A percentile compares a stretch with the other conserved stretches of the same genome.
Evolutionary conservation across 2,888 invertebrate species (phyloP).

Genomic region (Priocnemis perturbator): DNA sequence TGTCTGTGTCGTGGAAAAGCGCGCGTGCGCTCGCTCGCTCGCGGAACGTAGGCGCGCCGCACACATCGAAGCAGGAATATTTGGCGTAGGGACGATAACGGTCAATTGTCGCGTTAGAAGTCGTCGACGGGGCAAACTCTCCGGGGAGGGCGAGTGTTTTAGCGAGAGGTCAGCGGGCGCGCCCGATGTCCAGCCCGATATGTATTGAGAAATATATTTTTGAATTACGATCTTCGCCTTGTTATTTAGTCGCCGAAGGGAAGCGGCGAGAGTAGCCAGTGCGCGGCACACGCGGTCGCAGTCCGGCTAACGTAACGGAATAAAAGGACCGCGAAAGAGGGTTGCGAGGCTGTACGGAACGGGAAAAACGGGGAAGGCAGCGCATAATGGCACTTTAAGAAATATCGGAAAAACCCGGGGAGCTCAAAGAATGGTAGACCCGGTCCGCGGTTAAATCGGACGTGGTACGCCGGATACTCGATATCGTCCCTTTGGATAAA

Average conservation of each 20-base stretch:
- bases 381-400: conserved; percentile 37
- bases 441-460: conserved; percentile 32
- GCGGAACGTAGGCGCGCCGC: neutral
- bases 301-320: neutral
- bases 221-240: neutral
- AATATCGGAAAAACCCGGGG: conserved; percentile 33
- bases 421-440: conserved; percentile 36
- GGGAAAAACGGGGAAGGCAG: conserved; percentile 3
- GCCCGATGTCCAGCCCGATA: neutral
- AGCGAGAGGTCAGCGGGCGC: neutral
- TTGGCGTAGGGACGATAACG: neutral
- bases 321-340: neutral
- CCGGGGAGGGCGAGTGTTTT: neutral
- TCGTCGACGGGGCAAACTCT: conserved; percentile 2
- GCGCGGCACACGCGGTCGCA: neutral
- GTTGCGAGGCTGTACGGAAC: neutral
- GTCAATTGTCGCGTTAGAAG: neutral
- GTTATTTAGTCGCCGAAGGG: neutral
- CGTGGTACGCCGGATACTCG: conserved; percentile 39
- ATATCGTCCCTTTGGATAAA: conserved; percentile 47
- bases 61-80: neutral
- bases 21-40: too few species aligned
- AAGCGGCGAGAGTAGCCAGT: neutral
- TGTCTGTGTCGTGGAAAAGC: neutral
- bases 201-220: conserved; percentile 1